Evolutionary conservation across 2,113 vertebrate species (phyloP).

Genomic region (Arizona elegans): DNA sequence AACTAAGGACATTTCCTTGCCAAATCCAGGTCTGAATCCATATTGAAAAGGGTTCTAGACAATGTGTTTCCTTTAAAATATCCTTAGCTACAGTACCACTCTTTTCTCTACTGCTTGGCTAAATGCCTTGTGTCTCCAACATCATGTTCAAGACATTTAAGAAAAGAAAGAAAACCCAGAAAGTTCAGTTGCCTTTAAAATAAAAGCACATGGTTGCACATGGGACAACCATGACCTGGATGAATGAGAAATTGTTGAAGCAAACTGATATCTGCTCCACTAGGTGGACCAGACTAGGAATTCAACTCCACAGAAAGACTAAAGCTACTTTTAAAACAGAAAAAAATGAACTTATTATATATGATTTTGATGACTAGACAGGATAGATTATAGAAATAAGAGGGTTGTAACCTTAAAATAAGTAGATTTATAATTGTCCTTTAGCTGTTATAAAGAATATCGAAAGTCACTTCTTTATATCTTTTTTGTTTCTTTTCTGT

Average conservation of each 20-base stretch:
- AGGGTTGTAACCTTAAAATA: not conserved
- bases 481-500: not conserved
- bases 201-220: too few species aligned
- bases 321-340: not conserved
- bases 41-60: too few species aligned
- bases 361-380: not conserved
- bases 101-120: too few species aligned
- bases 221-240: too few species aligned
- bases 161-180: too few species aligned
- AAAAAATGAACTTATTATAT: not conserved
- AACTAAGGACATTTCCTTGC: not conserved
- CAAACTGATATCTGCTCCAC: not conserved
- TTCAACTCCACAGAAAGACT: not conserved
- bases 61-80: too few species aligned
- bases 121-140: too few species aligned
- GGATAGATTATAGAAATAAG: not conserved
- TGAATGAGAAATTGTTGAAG: not conserved
- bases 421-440: not conserved
- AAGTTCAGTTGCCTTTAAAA: too few species aligned
- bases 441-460: not conserved
- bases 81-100: too few species aligned
- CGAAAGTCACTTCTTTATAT: not conserved
- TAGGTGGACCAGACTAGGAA: not conserved
- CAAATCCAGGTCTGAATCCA: not conserved
- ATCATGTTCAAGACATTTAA: too few species aligned